A percentile compares a stretch with the other conserved stretches of the same genome.
These are phyloP conservation scores for Agrotis puta DNA, from an alignment of 2,888 invertebrate species.

Conservation along the genomic window DNA sequence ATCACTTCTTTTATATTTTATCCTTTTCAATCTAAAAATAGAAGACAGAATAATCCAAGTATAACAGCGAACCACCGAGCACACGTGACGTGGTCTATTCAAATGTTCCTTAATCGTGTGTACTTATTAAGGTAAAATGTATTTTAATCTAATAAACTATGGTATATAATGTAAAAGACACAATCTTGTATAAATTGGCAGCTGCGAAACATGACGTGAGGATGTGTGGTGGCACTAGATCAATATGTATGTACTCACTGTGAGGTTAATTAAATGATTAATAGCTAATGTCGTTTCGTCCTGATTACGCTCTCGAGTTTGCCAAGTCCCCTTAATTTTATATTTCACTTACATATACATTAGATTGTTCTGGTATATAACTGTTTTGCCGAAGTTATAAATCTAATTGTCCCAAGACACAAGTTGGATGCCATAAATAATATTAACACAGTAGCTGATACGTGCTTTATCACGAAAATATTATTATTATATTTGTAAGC, in stretches of 20 bases:
- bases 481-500: constrained; percentile 15
- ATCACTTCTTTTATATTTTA: constrained; percentile 18
- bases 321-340: constrained; percentile 25
- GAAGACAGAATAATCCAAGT: constrained; percentile 17
- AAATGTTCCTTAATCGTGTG: constrained; percentile 57
- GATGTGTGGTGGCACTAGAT: constrained; percentile 42
- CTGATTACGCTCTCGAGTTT: constrained; percentile 36
- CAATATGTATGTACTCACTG: constrained; percentile 59
- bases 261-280: constrained; percentile 57
- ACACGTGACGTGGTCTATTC: constrained; percentile 41
- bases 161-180: constrained; percentile 61
- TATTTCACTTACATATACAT: constrained; percentile 38
- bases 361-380: constrained; percentile 39
- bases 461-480: constrained; percentile 22
- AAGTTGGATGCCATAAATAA: constrained; percentile 35
- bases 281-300: constrained; percentile 53
- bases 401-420: constrained; percentile 28
- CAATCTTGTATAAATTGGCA: constrained; percentile 60
- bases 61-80: constrained; percentile 23
- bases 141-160: constrained; percentile 61
- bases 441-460: constrained; percentile 25
- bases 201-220: constrained; percentile 40
- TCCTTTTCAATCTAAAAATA: constrained; percentile 20
- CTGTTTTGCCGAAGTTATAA: constrained; percentile 49
- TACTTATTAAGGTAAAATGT: constrained; percentile 57